Percentiles rank a stretch among this genome's conserved stretches.
Evolutionary conservation across 2,113 vertebrate species (phyloP).

Genomic region (Peromyscus californicus): DNA sequence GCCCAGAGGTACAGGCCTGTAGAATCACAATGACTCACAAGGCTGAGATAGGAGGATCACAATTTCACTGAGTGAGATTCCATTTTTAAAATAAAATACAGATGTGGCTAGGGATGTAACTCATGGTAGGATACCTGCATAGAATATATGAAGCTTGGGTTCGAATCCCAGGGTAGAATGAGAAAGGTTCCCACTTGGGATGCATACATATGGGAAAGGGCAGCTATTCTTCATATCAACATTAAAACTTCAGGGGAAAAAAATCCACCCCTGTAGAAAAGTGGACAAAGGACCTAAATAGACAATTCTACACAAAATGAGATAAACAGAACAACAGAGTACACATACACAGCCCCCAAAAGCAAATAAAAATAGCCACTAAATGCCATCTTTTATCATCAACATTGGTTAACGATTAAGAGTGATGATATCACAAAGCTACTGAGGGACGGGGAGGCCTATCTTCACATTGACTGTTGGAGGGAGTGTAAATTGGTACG

Average conservation of each 20-base stretch:
- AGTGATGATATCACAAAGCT: not conserved
- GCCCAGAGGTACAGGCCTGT: not conserved
- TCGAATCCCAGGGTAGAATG: not conserved
- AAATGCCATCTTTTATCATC: not conserved
- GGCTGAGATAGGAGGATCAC: not conserved
- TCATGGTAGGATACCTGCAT: not conserved
- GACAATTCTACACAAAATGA: not conserved
- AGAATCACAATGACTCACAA: too few relatives aligned
- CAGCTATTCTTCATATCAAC: not conserved
- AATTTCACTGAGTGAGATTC: not conserved
- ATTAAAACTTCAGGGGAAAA: not conserved
- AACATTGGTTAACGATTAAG: not conserved
- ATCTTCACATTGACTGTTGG: not conserved
- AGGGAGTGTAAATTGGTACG: not conserved
- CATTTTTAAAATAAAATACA: not conserved
- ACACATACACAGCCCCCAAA: not conserved
- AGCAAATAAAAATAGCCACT: constrained; percentile 48
- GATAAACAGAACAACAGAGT: not conserved
- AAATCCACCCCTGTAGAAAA: not conserved
- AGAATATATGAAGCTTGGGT: not conserved
- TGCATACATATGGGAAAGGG: not conserved
- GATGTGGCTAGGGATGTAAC: not conserved
- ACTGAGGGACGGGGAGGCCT: not conserved
- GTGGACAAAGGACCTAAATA: constrained; percentile 9
- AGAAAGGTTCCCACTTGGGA: not conserved